These are phyloP conservation scores for Pemphigus obesinymphae DNA, from an alignment of 1,140 invertebrate genomes.

Conservation along the genomic window DNA sequence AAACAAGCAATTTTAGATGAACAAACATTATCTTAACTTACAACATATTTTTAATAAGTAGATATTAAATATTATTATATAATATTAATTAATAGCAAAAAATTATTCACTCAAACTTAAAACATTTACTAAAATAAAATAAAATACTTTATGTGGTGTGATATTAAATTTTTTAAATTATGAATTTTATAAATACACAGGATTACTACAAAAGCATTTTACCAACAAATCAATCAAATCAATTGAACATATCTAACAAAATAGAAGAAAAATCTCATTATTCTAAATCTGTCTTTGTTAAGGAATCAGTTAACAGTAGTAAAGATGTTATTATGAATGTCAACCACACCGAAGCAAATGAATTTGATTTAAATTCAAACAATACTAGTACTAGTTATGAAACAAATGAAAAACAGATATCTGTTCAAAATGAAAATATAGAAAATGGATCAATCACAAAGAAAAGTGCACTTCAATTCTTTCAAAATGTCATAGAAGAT, in stretches of 20 bases:
- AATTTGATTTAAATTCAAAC: neutral
- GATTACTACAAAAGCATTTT: slow-evolving; percentile 33
- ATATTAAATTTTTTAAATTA: no score
- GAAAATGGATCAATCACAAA: slow-evolving; percentile 54
- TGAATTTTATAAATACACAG: neutral
- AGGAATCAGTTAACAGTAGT: slow-evolving; percentile 7
- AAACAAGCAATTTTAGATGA: no score
- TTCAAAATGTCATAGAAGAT: slow-evolving; percentile 57
- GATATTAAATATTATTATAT: no score
- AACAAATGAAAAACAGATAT: neutral
- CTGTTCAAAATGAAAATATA: slow-evolving; percentile 44
- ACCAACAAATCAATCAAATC: neutral
- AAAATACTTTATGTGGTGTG: no score
- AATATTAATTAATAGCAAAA: no score
- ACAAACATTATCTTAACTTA: no score
- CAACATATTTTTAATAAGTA: no score
- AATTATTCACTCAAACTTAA: no score
- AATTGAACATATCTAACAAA: neutral
- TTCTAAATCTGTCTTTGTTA: slow-evolving; percentile 5
- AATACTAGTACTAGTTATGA: neutral
- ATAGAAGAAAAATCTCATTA: neutral
- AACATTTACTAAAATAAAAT: no score
- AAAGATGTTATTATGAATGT: neutral
- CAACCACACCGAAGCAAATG: neutral
- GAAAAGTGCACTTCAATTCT: slow-evolving; percentile 57